phyloP scores from a whole-genome alignment of 2,113 vertebrate genomes.

The Ahaetulla prasina region DNA sequence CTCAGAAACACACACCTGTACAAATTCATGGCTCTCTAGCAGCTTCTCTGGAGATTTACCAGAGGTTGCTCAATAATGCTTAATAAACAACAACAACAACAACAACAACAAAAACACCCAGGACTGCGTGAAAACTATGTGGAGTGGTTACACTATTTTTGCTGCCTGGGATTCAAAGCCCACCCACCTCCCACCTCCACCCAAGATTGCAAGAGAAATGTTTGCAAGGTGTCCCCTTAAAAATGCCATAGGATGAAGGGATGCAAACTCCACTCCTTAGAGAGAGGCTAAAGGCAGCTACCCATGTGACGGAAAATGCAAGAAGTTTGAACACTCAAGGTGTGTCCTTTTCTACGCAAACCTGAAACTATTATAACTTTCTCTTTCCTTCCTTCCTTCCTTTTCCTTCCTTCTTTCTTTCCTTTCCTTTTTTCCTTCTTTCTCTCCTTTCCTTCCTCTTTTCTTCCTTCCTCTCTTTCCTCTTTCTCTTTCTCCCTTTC shows the following conservation, averaged over 20 bases:
- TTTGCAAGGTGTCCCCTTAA: background rate
- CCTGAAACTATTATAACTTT: background rate
- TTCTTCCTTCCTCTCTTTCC: no score
- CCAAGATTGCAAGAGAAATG: no score
- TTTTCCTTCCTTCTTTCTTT: no score
- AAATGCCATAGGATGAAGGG: background rate
- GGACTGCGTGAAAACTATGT: background rate
- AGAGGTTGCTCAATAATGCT: background rate
- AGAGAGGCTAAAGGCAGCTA: background rate
- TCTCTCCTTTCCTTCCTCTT: no score
- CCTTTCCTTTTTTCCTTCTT: no score
- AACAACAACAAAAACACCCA: no score
- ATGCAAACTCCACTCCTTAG: background rate
- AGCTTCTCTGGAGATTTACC: background rate
- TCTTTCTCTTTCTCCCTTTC: rapidly evolving
- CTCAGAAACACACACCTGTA: background rate
- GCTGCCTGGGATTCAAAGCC: background rate
- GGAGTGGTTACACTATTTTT: background rate
- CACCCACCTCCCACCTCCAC: background rate
- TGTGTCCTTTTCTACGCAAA: background rate
- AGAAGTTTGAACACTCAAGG: background rate
- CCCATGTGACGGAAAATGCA: background rate
- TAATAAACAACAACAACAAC: background rate
- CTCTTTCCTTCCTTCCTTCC: no score
- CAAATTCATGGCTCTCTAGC: background rate